A percentile compares a stretch with the other conserved stretches of the same genome.
These are phyloP conservation scores for Mastigias papua DNA, from an alignment of 30 jellyfish, hydroid and myxozoan genomes.

Conservation along the genomic window DNA sequence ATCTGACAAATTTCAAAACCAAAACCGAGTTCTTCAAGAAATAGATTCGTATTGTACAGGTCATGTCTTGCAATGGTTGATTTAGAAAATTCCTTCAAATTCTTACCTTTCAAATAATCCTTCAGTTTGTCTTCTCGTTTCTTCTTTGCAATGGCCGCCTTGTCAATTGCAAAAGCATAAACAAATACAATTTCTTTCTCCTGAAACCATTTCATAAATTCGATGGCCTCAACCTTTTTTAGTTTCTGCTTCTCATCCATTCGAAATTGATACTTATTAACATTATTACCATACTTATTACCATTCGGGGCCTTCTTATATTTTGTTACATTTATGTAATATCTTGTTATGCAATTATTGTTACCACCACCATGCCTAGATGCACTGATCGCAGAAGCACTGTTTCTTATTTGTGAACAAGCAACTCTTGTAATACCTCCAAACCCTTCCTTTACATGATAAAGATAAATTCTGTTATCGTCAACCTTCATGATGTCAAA, in stretches of 20 bases:
- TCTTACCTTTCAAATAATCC: neutral
- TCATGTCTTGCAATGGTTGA: slow-evolving; percentile 19
- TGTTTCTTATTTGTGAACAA: slow-evolving; percentile 15
- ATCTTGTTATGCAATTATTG: neutral
- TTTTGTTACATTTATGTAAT: neutral
- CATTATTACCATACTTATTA: too few relatives aligned
- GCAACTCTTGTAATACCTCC: neutral
- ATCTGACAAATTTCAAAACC: slow-evolving; percentile 9
- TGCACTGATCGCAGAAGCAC: neutral
- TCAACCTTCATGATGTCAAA: slow-evolving; percentile 16
- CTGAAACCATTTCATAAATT: neutral
- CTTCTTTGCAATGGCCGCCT: neutral
- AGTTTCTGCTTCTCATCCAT: neutral
- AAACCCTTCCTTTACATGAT: slow-evolving; percentile 11
- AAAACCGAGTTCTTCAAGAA: slow-evolving; percentile 8
- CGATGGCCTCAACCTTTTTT: neutral
- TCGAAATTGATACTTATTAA: neutral
- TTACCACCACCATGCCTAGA: neutral
- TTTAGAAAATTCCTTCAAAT: neutral
- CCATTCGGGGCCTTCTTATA: too few relatives aligned
- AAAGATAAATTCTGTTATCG: neutral
- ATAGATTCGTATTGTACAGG: neutral
- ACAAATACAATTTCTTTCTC: neutral
- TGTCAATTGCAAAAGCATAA: slow-evolving; percentile 6
- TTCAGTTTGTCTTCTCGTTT: neutral